These are phyloP conservation scores for Poeciliopsis infans DNA, from an alignment of 2,797 vertebrate species.

Conservation along the genomic window DNA sequence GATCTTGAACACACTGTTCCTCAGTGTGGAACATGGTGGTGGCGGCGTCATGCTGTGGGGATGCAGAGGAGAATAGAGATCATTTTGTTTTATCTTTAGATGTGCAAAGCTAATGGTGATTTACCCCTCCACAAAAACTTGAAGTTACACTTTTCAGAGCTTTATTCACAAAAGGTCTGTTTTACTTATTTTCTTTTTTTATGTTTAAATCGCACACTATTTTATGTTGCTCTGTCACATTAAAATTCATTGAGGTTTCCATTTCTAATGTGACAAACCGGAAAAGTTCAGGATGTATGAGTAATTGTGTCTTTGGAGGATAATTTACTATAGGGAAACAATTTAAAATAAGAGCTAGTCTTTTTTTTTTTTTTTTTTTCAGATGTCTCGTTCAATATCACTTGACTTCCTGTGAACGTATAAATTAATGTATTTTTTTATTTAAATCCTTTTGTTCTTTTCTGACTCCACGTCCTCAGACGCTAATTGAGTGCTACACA, in stretches of 20 bases:
- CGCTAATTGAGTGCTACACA: conserved; percentile 93
- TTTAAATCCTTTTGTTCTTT: conserved; percentile 2
- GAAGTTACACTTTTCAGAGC: not conserved
- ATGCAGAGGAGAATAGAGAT: not conserved
- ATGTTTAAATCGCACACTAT: not conserved
- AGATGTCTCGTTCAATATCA: not conserved
- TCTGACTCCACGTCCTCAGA: conserved; percentile 71
- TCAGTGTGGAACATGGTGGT: not conserved
- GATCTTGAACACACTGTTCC: not conserved
- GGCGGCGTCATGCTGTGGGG: not conserved
- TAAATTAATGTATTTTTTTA: conserved; percentile 6
- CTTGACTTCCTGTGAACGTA: not conserved
- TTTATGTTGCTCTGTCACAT: not conserved
- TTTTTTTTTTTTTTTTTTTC: not conserved
- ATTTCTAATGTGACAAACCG: not conserved
- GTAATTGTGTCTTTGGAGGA: not conserved
- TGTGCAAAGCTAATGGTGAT: not conserved
- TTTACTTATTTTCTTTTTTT: not conserved
- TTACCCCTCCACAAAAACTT: not conserved
- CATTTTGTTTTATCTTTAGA: not conserved
- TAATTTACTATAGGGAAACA: not conserved
- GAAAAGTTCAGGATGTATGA: not conserved
- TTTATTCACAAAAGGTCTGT: not conserved
- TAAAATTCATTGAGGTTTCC: not conserved
- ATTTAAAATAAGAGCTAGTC: not conserved